Conservation (phyloP, 2,797 vertebrate species). For the Lates japonicus region DNA sequence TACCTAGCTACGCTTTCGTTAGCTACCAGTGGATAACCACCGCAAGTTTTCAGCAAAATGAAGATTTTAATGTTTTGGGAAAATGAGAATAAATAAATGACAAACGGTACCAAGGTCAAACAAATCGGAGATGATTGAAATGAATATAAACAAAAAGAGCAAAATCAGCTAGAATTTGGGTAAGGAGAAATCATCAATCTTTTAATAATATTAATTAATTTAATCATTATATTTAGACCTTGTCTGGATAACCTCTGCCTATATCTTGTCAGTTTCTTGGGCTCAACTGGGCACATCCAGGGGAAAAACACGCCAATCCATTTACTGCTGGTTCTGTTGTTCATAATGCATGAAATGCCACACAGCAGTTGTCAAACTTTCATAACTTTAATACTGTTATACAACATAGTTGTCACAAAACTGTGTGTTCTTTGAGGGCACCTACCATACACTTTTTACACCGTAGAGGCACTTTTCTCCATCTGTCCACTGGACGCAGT, state of each 20-base stretch:
- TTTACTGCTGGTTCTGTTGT: neutral
- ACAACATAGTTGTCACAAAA: too few species aligned
- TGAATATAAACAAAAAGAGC: neutral
- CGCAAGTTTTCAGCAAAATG: neutral
- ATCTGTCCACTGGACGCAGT: slow-evolving; percentile 92
- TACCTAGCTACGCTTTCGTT: too few species aligned
- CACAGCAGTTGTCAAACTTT: neutral
- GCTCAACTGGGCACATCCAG: neutral
- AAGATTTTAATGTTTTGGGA: neutral
- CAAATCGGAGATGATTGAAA: neutral
- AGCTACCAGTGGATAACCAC: too few species aligned
- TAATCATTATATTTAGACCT: neutral
- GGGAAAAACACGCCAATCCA: too few species aligned
- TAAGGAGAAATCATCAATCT: neutral
- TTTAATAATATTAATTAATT: neutral
- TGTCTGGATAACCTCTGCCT: neutral
- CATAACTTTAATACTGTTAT: too few species aligned
- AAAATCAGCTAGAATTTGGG: neutral
- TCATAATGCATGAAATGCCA: neutral
- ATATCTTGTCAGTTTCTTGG: neutral
- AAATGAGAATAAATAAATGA: neutral
- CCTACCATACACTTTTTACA: slow-evolving; percentile 91
- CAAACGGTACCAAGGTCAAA: too few species aligned
- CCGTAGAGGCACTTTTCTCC: slow-evolving; percentile 87
- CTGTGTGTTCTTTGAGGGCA: neutral